Percentiles rank a stretch among this genome's conserved stretches.
phyloP scores from a whole-genome alignment of 2,797 vertebrate species.

The Bradypus variegatus region DNA sequence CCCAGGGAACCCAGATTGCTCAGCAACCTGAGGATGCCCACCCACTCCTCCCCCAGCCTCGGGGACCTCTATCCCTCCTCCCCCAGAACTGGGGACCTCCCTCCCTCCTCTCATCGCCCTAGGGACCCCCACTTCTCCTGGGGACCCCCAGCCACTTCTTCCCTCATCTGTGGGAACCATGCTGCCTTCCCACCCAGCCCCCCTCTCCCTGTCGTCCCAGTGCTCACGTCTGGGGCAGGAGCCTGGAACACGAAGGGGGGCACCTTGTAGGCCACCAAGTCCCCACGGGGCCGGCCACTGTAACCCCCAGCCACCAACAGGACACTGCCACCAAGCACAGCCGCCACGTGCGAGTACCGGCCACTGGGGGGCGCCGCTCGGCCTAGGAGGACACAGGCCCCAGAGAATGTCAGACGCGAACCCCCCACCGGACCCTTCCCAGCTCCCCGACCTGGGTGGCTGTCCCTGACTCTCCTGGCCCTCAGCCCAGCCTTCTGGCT shows the following conservation, averaged over 20 bases:
- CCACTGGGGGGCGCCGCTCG: conserved; percentile 78
- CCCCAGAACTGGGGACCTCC: background rate
- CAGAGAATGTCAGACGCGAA: background rate
- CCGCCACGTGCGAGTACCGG: conserved; percentile 89
- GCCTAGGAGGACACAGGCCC: conserved; percentile 65
- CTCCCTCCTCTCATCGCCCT: background rate
- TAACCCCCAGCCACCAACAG: conserved; percentile 90
- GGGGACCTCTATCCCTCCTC: background rate
- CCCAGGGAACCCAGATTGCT: background rate
- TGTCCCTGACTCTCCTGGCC: background rate
- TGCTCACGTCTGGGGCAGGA: conserved; percentile 70
- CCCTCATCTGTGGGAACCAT: background rate
- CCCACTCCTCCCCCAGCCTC: background rate
- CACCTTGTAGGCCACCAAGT: conserved; percentile 91
- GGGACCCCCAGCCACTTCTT: no score
- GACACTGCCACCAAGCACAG: conserved; percentile 87
- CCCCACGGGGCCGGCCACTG: conserved; percentile 84
- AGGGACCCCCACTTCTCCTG: background rate
- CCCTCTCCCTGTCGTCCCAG: background rate
- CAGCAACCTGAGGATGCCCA: background rate
- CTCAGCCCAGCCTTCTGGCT: background rate
- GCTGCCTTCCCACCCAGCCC: background rate
- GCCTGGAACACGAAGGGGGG: conserved; percentile 77
- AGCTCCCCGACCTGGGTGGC: background rate
- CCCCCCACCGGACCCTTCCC: no score